Percentiles rank a stretch among this genome's conserved stretches.
These are phyloP conservation scores for Mormyrus hasselquistii DNA, from an alignment of 2,797 vertebrate genomes.

Conservation along the genomic window DNA sequence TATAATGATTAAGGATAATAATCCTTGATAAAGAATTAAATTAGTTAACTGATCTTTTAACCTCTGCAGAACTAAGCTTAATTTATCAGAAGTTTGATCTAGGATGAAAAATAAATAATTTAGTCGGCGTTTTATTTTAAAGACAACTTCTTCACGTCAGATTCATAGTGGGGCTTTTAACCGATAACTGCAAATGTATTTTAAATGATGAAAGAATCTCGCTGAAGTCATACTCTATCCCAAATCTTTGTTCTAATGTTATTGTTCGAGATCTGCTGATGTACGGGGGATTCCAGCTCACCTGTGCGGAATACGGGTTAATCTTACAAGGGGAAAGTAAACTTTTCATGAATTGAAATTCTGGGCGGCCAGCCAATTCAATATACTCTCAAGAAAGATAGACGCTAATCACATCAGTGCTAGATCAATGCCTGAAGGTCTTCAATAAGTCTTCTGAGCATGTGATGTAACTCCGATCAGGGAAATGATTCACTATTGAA, in stretches of 20 bases:
- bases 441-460: not conserved
- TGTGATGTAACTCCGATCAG: not conserved
- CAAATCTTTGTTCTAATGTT: not conserved
- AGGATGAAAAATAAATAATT: not conserved
- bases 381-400: conserved; percentile 17
- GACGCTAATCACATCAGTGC: conserved; percentile 22
- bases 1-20: too few species aligned
- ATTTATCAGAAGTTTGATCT: not conserved
- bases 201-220: not conserved
- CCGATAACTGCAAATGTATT: not conserved
- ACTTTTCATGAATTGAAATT: conserved; percentile 20
- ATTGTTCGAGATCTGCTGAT: not conserved
- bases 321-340: not conserved
- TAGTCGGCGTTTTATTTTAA: not conserved
- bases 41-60: not conserved
- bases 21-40: not conserved
- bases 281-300: not conserved
- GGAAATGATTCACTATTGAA: conserved; percentile 1
- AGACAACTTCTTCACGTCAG: not conserved
- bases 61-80: not conserved
- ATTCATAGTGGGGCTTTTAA: not conserved
- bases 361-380: conserved; percentile 16
- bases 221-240: not conserved
- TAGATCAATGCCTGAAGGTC: conserved; percentile 6
- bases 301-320: not conserved